These are phyloP conservation scores for Pelodytes ibericus DNA, from an alignment of 2,797 vertebrate species.

Conservation along the genomic window DNA sequence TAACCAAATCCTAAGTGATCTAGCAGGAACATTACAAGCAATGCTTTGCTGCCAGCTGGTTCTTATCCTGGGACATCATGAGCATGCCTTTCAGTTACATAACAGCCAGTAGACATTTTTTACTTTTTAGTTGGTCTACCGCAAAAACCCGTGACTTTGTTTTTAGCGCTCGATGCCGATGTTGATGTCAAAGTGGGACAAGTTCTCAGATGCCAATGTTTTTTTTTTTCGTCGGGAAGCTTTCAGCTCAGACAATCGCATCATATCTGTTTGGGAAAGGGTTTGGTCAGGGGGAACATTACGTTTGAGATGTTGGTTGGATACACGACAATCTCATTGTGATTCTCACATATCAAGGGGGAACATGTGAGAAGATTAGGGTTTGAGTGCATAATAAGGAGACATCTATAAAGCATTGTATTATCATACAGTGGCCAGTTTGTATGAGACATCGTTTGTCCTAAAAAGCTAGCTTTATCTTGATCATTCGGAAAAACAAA, in stretches of 20 bases:
- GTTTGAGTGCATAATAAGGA: no score
- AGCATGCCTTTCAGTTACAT: conserved; percentile 42
- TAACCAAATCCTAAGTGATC: conserved; percentile 33
- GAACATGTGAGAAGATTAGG: no score
- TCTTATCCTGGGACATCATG: conserved; percentile 42
- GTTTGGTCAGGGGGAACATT: no score
- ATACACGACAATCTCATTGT: no score
- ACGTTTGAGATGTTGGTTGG: no score
- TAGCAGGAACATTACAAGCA: conserved; percentile 38
- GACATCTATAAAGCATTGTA: no score
- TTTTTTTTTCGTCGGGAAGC: conserved; percentile 3
- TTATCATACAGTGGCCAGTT: no score
- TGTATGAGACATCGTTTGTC: no score
- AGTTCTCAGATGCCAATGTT: neutral
- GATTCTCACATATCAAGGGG: no score
- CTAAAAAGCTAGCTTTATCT: no score
- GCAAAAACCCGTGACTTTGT: conserved; percentile 4
- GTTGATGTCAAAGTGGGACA: neutral
- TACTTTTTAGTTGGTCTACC: conserved; percentile 22
- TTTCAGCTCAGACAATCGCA: conserved; percentile 2
- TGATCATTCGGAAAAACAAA: no score
- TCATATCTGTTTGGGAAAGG: no score
- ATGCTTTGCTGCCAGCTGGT: conserved; percentile 43
- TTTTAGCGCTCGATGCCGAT: conserved; percentile 8
- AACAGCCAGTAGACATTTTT: conserved; percentile 31